These are phyloP conservation scores for Urocolius indicus DNA, from an alignment of 2,113 vertebrate species.

Conservation along the genomic window DNA sequence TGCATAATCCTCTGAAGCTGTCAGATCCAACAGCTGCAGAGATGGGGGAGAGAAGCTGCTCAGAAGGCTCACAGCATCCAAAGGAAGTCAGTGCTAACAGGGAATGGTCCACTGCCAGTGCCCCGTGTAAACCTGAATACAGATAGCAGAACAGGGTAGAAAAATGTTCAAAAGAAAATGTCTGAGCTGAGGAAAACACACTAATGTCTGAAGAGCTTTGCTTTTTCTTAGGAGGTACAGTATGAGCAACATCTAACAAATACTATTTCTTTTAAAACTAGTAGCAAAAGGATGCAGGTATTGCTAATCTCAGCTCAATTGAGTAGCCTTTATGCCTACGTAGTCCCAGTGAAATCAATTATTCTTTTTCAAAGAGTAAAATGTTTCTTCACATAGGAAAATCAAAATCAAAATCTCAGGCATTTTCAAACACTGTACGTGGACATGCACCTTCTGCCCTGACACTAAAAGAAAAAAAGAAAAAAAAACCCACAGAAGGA, in stretches of 20 bases:
- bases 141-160: background rate
- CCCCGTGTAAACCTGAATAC: background rate
- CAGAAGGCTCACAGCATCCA: background rate
- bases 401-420: background rate
- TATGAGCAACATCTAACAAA: background rate
- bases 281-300: background rate
- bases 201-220: background rate
- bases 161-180: background rate
- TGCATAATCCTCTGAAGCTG: background rate
- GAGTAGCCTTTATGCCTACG: background rate
- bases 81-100: background rate
- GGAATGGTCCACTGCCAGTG: accelerated
- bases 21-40: background rate
- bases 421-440: background rate
- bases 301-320: background rate
- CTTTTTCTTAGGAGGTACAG: background rate
- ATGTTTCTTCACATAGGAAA: background rate
- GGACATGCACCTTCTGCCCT: background rate
- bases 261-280: background rate
- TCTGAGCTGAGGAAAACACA: background rate
- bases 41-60: background rate
- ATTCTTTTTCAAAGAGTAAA: background rate
- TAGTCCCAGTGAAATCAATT: constrained; percentile 7
- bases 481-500: background rate
- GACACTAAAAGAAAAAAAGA: background rate